phyloP scores from a whole-genome alignment of 2,113 vertebrate species.

The Microtus richardsoni region DNA sequence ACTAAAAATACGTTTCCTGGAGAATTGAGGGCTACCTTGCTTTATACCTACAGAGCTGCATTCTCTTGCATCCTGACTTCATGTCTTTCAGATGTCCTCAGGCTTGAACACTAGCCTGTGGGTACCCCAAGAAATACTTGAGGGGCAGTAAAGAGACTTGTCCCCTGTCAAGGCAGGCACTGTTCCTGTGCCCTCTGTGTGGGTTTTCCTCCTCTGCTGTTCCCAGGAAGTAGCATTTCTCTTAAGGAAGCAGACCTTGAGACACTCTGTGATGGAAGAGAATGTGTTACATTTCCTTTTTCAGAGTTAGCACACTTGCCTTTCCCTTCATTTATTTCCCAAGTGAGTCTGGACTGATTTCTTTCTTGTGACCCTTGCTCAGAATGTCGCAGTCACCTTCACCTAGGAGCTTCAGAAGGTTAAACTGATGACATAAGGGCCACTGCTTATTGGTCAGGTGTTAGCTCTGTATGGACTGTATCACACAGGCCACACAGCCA shows the following conservation, averaged over 20 bases:
- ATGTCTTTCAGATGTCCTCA: neutral
- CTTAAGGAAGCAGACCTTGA: conserved; percentile 56
- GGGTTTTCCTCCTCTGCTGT: conserved; percentile 59
- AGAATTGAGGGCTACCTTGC: neutral
- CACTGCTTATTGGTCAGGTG: conserved; percentile 39
- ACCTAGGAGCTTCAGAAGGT: neutral
- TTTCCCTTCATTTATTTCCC: conserved; percentile 60
- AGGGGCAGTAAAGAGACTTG: conserved; percentile 30
- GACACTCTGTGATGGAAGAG: conserved; percentile 60
- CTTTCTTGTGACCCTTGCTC: conserved; percentile 47
- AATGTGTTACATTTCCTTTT: neutral
- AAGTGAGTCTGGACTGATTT: conserved; percentile 47
- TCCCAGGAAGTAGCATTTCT: conserved; percentile 53
- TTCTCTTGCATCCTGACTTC: neutral
- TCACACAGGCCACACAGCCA: conserved; percentile 56
- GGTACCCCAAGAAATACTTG: conserved; percentile 50
- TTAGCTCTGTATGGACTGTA: neutral
- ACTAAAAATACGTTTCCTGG: neutral
- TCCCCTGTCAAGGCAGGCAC: conserved; percentile 60
- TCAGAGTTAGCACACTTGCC: neutral
- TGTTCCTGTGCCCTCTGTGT: conserved; percentile 43
- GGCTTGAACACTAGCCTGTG: conserved; percentile 50
- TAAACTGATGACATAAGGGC: neutral
- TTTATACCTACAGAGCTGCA: neutral
- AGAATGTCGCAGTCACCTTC: neutral